A percentile compares a stretch with the other conserved stretches of the same genome.
Evolutionary conservation across 2,797 vertebrate genomes (phyloP).

Genomic region (Pipistrellus pipistrellus): DNA sequence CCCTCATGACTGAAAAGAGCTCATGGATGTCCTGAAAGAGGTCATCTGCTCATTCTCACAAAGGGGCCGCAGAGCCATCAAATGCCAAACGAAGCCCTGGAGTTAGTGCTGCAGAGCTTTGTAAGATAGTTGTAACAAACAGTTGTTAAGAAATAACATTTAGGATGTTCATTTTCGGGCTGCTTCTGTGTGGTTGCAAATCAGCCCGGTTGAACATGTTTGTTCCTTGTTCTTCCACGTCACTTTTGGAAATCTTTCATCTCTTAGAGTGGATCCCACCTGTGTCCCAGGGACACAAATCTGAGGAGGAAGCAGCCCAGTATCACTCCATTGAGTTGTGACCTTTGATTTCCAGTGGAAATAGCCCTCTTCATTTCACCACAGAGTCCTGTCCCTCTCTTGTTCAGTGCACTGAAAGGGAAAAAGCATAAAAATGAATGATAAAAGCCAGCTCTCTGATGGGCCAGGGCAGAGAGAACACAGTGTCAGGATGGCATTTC

Average conservation of each 20-base stretch:
- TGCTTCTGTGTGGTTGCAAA: not conserved
- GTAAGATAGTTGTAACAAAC: not conserved
- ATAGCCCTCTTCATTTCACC: not conserved
- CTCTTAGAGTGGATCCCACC: not conserved
- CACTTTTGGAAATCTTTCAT: not conserved
- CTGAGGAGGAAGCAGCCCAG: not conserved
- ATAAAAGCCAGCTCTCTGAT: conserved; percentile 42
- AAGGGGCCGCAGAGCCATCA: not conserved
- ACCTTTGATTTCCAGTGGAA: not conserved
- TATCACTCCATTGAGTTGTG: not conserved
- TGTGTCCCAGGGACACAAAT: not conserved
- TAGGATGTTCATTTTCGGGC: not conserved
- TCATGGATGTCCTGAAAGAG: not conserved
- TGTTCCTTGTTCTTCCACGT: not conserved
- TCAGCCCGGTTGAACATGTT: not conserved
- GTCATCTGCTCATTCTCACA: conserved; percentile 30
- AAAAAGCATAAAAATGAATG: not conserved
- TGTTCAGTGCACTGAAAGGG: not conserved
- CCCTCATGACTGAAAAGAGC: conserved; percentile 38
- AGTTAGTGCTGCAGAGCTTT: not conserved
- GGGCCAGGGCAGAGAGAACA: conserved; percentile 64
- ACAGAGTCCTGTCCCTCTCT: not conserved
- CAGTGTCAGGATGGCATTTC: conserved; percentile 63
- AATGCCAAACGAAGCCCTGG: not conserved
- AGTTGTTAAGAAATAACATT: conserved; percentile 5